Evolutionary conservation across 2,113 vertebrate genomes (phyloP).

Genomic region (Sarotherodon lohbergeri): DNA sequence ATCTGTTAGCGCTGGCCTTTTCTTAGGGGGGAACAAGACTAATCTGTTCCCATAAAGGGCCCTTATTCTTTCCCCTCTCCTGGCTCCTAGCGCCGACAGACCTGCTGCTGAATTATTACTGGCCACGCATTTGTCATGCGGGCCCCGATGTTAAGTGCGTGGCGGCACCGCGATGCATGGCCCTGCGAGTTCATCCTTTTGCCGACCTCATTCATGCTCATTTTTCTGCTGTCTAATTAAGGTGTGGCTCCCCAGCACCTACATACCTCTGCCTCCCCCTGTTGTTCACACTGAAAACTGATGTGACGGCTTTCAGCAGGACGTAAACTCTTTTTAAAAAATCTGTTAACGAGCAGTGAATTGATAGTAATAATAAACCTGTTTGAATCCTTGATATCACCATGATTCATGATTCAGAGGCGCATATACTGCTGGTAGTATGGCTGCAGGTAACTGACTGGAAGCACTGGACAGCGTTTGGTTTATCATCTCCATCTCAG

Average conservation of each 20-base stretch:
- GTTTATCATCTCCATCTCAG: background rate
- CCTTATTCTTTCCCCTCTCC: slow-evolving; percentile 3
- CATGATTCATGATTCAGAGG: background rate
- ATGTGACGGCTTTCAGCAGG: background rate
- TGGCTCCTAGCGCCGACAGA: slow-evolving; percentile 16
- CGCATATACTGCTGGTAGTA: background rate
- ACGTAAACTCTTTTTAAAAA: background rate
- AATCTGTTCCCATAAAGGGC: slow-evolving; percentile 70
- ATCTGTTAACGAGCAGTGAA: background rate
- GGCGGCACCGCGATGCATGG: background rate
- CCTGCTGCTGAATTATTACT: slow-evolving; percentile 69
- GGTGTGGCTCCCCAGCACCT: background rate
- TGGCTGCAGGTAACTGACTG: background rate
- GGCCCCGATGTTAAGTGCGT: slow-evolving; percentile 31
- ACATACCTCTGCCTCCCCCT: background rate
- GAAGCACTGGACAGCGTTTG: background rate
- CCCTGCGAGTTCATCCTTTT: slow-evolving; percentile 1
- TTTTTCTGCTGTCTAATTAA: slow-evolving; percentile 62
- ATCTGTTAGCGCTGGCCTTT: slow-evolving; percentile 73
- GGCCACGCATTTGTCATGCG: slow-evolving; percentile 60
- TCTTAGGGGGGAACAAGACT: slow-evolving; percentile 54
- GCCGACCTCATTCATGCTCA: background rate
- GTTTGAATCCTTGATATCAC: background rate
- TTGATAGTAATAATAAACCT: background rate
- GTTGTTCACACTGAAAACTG: background rate